These are phyloP conservation scores for Quiscalus mexicanus DNA, from an alignment of 2,113 vertebrate genomes.

Conservation along the genomic window DNA sequence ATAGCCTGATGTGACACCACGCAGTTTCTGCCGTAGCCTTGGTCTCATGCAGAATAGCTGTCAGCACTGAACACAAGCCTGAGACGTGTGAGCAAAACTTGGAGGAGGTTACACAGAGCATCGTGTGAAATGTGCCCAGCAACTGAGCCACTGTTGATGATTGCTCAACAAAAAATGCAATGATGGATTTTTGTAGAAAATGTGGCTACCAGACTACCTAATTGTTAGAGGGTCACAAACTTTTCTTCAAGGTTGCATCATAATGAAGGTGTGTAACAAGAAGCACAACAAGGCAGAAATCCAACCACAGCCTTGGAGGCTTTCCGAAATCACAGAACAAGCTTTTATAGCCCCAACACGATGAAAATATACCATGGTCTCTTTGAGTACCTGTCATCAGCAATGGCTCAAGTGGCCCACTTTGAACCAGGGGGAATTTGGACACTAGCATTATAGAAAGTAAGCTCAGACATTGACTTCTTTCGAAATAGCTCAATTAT, in stretches of 20 bases:
- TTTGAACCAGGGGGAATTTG: not conserved
- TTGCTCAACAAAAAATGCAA: not conserved
- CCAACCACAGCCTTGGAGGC: not conserved
- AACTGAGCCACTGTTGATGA: not conserved
- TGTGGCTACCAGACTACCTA: not conserved
- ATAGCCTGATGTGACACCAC: not conserved
- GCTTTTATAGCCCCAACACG: not conserved
- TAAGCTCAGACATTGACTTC: not conserved
- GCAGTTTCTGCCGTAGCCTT: not conserved
- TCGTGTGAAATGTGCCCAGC: not conserved
- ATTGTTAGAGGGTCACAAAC: not conserved
- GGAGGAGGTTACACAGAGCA: not conserved
- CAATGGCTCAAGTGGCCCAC: not conserved
- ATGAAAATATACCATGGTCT: not conserved
- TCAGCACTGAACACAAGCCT: not conserved
- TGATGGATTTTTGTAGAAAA: not conserved
- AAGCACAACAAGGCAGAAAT: not conserved
- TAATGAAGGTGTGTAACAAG: not conserved
- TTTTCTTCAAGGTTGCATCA: not conserved
- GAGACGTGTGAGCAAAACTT: not conserved
- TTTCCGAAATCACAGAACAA: not conserved
- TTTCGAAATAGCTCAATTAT: not conserved
- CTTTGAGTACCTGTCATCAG: not conserved
- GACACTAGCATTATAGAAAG: not conserved
- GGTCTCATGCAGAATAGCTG: not conserved